Evolutionary conservation across 2,113 vertebrate species (phyloP).

Genomic region (Grammomys surdaster): DNA sequence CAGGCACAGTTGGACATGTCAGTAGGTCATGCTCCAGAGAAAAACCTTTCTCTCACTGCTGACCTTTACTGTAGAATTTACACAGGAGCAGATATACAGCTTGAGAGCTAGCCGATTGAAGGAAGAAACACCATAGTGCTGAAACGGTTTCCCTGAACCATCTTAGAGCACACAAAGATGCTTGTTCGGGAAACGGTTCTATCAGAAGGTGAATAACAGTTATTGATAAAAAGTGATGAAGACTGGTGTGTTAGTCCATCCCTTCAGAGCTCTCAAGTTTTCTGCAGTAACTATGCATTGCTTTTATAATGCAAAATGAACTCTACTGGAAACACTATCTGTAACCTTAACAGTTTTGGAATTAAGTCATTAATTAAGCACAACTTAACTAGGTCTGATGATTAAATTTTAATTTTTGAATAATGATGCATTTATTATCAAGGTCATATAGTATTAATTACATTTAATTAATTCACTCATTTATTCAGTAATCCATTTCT

Average conservation of each 20-base stretch:
- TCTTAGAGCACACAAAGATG: neutral
- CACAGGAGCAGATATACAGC: neutral
- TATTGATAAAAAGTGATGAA: neutral
- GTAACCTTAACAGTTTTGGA: slow-evolving; percentile 40
- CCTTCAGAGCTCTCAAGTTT: slow-evolving; percentile 1
- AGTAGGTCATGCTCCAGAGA: neutral
- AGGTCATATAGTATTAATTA: slow-evolving; percentile 64
- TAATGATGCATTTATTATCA: slow-evolving; percentile 61
- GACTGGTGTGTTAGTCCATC: neutral
- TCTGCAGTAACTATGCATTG: slow-evolving; percentile 6
- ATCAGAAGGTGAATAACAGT: neutral
- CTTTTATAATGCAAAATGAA: slow-evolving; percentile 54
- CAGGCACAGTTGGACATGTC: neutral
- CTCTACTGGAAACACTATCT: slow-evolving; percentile 24
- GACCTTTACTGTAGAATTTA: neutral
- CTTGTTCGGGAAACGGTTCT: neutral
- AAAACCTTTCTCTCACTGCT: neutral
- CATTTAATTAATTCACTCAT: slow-evolving; percentile 32
- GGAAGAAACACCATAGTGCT: neutral
- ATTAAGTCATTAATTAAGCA: slow-evolving; percentile 76
- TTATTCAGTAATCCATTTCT: slow-evolving; percentile 49
- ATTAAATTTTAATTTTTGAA: slow-evolving; percentile 77
- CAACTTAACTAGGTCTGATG: slow-evolving; percentile 59
- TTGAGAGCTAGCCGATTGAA: neutral
- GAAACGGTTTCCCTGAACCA: neutral